phyloP scores from a whole-genome alignment of 2,888 invertebrate species.

The Abscondita cerata region DNA sequence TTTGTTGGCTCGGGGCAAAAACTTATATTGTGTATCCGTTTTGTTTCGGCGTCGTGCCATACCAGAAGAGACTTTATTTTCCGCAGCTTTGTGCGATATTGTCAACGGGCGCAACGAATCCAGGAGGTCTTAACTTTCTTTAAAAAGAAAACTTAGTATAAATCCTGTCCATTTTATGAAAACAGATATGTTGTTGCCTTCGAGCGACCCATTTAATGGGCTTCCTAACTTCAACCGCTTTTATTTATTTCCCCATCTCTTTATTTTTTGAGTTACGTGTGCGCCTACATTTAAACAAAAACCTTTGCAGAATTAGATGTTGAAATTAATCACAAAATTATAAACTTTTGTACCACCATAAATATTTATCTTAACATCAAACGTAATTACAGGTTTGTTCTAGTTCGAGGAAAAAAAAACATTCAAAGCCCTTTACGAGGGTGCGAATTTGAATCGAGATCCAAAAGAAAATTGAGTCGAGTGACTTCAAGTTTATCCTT shows the following conservation, averaged over 20 bases:
- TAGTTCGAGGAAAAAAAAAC: slow-evolving; percentile 35
- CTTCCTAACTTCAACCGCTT: not conserved
- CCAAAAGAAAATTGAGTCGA: slow-evolving; percentile 47
- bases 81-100: slow-evolving; percentile 29
- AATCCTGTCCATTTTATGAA: slow-evolving; percentile 28
- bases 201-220: slow-evolving; percentile 16
- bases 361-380: too few species aligned
- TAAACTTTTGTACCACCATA: too few species aligned
- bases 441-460: too few species aligned
- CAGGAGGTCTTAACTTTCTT: slow-evolving; percentile 21
- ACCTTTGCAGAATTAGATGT: too few species aligned
- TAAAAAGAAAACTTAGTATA: slow-evolving; percentile 26
- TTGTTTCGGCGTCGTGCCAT: slow-evolving; percentile 25
- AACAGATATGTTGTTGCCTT: slow-evolving; percentile 29
- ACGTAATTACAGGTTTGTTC: not conserved
- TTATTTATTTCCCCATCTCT: not conserved
- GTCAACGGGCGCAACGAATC: slow-evolving; percentile 28
- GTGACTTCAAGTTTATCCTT: slow-evolving; percentile 45
- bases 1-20: slow-evolving; percentile 24
- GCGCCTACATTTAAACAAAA: not conserved
- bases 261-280: not conserved
- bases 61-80: slow-evolving; percentile 28
- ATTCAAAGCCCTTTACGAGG: slow-evolving; percentile 32
- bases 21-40: slow-evolving; percentile 30
- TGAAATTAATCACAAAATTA: too few species aligned